A percentile compares a stretch with the other conserved stretches of the same genome.
These are phyloP conservation scores for Agrilus cyanescens DNA, from an alignment of 2,888 invertebrate species.

Conservation along the genomic window DNA sequence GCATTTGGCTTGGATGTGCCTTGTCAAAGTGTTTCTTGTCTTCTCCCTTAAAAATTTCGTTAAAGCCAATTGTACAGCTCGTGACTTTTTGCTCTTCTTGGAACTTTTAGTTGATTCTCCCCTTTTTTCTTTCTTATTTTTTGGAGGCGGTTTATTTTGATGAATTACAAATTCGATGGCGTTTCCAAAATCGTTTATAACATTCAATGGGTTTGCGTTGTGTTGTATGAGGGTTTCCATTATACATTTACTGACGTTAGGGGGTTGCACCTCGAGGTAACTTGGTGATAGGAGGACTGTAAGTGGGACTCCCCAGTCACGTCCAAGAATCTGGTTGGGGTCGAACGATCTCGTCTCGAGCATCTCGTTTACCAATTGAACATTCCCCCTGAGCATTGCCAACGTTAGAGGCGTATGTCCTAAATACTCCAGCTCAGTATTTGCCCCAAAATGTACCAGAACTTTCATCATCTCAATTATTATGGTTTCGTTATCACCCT, in stretches of 20 bases:
- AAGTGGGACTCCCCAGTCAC: constrained; percentile 28
- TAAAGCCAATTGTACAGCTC: constrained; percentile 7
- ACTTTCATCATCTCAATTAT: constrained; percentile 17
- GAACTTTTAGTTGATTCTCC: constrained; percentile 6
- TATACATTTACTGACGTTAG: constrained; percentile 17
- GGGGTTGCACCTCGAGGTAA: constrained; percentile 21
- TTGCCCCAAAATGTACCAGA: constrained; percentile 18
- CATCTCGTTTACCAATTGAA: constrained; percentile 20
- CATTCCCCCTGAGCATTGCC: constrained; percentile 28
- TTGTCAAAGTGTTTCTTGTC: constrained; percentile 17
- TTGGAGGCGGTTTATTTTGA: constrained; percentile 4
- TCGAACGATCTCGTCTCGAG: constrained; percentile 20
- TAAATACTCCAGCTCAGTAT: constrained; percentile 22
- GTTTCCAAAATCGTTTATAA: constrained; percentile 23
- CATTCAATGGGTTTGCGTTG: constrained; percentile 26
- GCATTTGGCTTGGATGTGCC: constrained; percentile 18
- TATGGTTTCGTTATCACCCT: constrained; percentile 12
- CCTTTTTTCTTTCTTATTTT: constrained; percentile 4
- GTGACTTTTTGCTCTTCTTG: constrained; percentile 6
- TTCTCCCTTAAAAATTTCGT: constrained; percentile 3
- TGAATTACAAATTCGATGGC: constrained; percentile 24
- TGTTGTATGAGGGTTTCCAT: constrained; percentile 20
- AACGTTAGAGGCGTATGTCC: constrained; percentile 30
- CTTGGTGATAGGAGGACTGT: constrained; percentile 26
- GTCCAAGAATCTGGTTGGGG: constrained; percentile 23